Evolutionary conservation across 2,888 invertebrate species (phyloP).

Genomic region (Caenorhabditis panamensis): DNA sequence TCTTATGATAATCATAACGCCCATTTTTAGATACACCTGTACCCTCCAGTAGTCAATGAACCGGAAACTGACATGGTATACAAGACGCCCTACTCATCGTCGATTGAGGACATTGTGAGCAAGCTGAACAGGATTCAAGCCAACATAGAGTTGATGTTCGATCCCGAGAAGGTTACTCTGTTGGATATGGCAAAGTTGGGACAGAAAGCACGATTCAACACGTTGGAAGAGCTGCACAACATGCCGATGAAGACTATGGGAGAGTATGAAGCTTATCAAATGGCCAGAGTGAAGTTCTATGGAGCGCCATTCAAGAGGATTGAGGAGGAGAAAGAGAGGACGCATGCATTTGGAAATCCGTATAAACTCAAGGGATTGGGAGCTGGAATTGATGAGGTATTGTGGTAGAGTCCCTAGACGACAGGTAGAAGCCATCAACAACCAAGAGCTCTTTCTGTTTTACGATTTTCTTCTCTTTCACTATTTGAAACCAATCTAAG

Average conservation of each 20-base stretch:
- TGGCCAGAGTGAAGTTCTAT: slow-evolving; percentile 75
- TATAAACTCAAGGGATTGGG: slow-evolving; percentile 94
- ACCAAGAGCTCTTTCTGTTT: too few species aligned
- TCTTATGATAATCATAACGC: not conserved
- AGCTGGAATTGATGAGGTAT: slow-evolving; percentile 78
- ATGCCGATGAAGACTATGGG: slow-evolving; percentile 99
- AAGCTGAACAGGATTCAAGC: slow-evolving; percentile 87
- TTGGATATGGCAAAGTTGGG: slow-evolving; percentile 56
- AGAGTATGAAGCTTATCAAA: slow-evolving; percentile 99
- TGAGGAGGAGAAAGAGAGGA: slow-evolving; percentile 83
- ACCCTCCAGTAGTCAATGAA: slow-evolving; percentile 27
- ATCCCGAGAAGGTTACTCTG: slow-evolving; percentile 30
- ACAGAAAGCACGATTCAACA: slow-evolving; percentile 36
- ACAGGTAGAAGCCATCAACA: too few species aligned
- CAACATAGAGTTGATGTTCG: slow-evolving; percentile 85
- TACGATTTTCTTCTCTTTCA: too few species aligned
- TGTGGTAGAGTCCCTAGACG: too few species aligned
- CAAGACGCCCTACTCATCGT: slow-evolving; percentile 28
- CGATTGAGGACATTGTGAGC: slow-evolving; percentile 40
- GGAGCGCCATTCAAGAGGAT: slow-evolving; percentile 50
- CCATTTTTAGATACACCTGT: slow-evolving; percentile 43
- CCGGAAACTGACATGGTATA: slow-evolving; percentile 47
- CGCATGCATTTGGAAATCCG: slow-evolving; percentile 99
- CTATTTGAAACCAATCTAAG: too few species aligned
- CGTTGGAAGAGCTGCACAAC: slow-evolving; percentile 90